Conservation (phyloP, 2,113 vertebrate species). For the Lepisosteus osseus region DNA sequence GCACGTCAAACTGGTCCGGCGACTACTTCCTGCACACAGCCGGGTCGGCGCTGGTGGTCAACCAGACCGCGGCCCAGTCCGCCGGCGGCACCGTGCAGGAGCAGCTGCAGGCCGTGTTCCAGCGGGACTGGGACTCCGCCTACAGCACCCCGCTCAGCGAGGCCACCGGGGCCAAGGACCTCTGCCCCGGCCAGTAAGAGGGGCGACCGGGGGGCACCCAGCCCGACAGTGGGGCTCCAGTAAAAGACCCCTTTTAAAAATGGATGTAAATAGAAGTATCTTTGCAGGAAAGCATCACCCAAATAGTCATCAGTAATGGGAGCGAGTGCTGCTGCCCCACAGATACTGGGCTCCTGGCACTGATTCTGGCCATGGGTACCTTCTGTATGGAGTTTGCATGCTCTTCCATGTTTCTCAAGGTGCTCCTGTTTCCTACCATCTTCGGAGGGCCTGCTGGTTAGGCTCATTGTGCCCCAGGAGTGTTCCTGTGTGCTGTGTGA, state of each 20-base stretch:
- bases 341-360: too few species aligned
- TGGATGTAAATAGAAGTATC: neutral
- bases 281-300: neutral
- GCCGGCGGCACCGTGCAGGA: constrained; percentile 48
- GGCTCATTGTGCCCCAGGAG: too few species aligned
- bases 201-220: neutral
- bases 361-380: too few species aligned
- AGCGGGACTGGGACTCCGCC: constrained; percentile 79
- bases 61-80: constrained; percentile 47
- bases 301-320: too few species aligned
- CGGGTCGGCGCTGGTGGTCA: constrained; percentile 75
- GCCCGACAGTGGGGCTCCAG: too few species aligned
- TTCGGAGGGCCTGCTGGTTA: too few species aligned
- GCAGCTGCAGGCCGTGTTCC: constrained; percentile 70
- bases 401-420: too few species aligned
- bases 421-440: too few species aligned
- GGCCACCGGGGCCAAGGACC: constrained; percentile 18
- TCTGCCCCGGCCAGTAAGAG: constrained; percentile 17
- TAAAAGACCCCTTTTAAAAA: neutral
- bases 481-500: too few species aligned
- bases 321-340: too few species aligned
- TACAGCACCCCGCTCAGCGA: constrained; percentile 68
- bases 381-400: too few species aligned
- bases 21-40: constrained; percentile 80
- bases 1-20: constrained; percentile 89